These are phyloP conservation scores for Eupeodes luniger DNA, from an alignment of 2,888 invertebrate species.

Conservation along the genomic window DNA sequence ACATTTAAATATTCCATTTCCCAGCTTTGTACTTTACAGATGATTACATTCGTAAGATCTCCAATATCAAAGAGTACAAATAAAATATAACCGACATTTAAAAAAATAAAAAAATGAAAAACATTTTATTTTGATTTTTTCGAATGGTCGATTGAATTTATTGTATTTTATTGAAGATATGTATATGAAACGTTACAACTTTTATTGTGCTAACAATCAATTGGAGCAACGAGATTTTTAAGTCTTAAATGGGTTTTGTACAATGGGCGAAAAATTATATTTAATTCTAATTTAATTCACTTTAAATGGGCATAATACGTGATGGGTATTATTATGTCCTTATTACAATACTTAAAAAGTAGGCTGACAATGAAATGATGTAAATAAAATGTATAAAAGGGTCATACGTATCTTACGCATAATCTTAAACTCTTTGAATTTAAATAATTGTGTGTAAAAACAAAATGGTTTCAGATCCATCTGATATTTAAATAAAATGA, in stretches of 20 bases:
- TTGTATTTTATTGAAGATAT: slow-evolving; percentile 1
- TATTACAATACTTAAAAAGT: no score
- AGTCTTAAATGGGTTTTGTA: neutral
- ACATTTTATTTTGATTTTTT: slow-evolving; percentile 54
- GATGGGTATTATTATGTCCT: no score
- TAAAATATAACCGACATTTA: neutral
- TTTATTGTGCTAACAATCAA: neutral
- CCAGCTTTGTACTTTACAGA: slow-evolving; percentile 72
- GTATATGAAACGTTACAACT: slow-evolving; percentile 8
- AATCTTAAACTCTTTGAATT: no score
- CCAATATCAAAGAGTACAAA: slow-evolving; percentile 36
- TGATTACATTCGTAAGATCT: slow-evolving; percentile 72
- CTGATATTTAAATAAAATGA: no score
- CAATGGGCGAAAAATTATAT: neutral
- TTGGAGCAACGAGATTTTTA: neutral
- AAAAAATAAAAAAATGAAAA: neutral
- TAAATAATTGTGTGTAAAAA: no score
- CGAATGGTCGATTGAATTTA: slow-evolving; percentile 49
- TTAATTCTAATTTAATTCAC: neutral
- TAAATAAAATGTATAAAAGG: no score
- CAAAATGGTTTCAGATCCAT: no score
- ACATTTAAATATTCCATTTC: slow-evolving; percentile 74
- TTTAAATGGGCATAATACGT: no score
- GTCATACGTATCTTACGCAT: no score
- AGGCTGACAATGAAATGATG: no score